Percentiles rank a stretch among this genome's conserved stretches.
Conservation (phyloP, 2,113 vertebrate species). For the Bambusicola thoracicus region DNA sequence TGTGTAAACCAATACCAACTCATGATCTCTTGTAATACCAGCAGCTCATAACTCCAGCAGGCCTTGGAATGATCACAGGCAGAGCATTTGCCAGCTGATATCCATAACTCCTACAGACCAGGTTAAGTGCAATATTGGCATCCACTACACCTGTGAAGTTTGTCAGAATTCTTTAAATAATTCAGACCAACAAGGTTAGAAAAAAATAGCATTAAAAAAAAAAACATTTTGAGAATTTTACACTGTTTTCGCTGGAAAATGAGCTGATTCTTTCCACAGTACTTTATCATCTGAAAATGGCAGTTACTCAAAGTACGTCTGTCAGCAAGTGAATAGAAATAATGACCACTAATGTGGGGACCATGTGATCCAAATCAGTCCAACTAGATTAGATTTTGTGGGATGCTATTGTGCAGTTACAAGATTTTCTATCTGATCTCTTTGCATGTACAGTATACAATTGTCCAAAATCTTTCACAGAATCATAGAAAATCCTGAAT, state of each 20-base stretch:
- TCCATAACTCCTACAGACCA: not conserved
- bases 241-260: not conserved
- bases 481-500: not conserved
- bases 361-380: not conserved
- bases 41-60: constrained; percentile 42
- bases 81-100: not conserved
- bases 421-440: not conserved
- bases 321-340: not conserved
- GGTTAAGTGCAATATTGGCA: not conserved
- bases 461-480: not conserved
- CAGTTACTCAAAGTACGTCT: not conserved
- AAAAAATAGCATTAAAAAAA: accelerated
- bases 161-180: not conserved
- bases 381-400: not conserved
- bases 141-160: not conserved
- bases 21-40: not conserved
- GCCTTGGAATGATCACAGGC: accelerated
- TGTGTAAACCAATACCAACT: not conserved
- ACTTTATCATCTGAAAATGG: not conserved
- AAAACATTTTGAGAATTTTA: not conserved
- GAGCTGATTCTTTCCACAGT: accelerated
- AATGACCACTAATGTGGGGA: not conserved
- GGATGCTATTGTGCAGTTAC: not conserved
- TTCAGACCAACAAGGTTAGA: not conserved
- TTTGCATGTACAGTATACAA: not conserved